Evolutionary conservation across 2,888 invertebrate species (phyloP).

Genomic region (Aquatica leii): DNA sequence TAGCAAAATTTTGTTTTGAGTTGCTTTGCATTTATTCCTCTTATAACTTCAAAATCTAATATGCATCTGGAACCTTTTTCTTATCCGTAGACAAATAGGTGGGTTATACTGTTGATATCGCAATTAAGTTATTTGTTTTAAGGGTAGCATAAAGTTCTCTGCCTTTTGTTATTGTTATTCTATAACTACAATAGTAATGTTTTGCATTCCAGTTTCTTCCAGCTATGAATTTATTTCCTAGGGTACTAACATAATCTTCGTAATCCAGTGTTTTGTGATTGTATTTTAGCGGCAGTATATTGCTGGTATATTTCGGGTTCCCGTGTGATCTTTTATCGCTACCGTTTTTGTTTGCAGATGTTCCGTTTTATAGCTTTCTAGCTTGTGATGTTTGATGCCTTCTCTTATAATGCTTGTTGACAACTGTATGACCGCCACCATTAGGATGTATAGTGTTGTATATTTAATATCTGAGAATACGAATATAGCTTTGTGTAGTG

Average conservation of each 20-base stretch:
- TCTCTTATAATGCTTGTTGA: background rate
- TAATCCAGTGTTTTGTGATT: background rate
- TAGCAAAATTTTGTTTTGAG: conserved; percentile 9
- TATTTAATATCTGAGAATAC: background rate
- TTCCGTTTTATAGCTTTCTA: background rate
- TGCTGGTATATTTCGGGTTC: background rate
- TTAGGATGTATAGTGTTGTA: conserved; percentile 10
- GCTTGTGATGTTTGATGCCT: conserved; percentile 7
- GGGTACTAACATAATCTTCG: background rate
- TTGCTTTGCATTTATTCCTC: conserved; percentile 7
- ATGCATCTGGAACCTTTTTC: conserved; percentile 14
- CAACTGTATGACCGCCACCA: conserved; percentile 1
- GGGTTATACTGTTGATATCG: too few relatives aligned
- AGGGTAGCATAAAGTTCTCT: conserved; percentile 8
- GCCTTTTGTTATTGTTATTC: conserved; percentile 1
- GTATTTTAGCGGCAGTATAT: background rate
- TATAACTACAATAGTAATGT: background rate
- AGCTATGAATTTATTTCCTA: background rate
- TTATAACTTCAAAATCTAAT: conserved; percentile 15
- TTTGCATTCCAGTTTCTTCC: background rate
- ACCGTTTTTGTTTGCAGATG: background rate
- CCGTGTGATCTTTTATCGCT: background rate
- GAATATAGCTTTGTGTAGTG: background rate
- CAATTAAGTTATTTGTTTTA: conserved; percentile 1
- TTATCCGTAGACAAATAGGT: conserved; percentile 3